A percentile compares a stretch with the other conserved stretches of the same genome.
Evolutionary conservation across 1,140 invertebrate species (phyloP).

Genomic region (Bombus sibiricus): DNA sequence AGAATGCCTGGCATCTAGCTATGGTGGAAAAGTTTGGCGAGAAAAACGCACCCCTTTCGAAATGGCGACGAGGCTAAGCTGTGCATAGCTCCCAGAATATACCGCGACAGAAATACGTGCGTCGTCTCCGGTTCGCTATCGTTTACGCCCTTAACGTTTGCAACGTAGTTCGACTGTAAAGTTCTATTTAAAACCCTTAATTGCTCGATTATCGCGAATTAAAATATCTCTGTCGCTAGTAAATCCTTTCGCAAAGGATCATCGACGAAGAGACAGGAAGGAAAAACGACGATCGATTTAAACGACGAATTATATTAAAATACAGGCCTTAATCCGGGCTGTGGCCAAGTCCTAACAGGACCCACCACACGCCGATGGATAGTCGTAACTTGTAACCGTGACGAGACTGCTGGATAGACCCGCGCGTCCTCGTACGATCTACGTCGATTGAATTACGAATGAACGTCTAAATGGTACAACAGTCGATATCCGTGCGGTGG

Average conservation of each 20-base stretch:
- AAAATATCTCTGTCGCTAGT: no score
- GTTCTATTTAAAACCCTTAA: background rate
- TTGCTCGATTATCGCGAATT: background rate
- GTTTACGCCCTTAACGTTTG: conserved; percentile 54
- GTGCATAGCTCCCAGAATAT: conserved; percentile 71
- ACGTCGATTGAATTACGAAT: conserved; percentile 72
- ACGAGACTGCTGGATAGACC: conserved; percentile 54
- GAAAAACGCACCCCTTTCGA: conserved; percentile 56
- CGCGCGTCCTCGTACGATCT: conserved; percentile 51
- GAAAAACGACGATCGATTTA: background rate
- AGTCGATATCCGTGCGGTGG: conserved; percentile 55
- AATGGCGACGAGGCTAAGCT: conserved; percentile 29
- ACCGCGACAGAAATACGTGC: conserved; percentile 68
- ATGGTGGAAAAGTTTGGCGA: conserved; percentile 38
- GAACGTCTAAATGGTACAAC: conserved; percentile 60
- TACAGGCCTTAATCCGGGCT: conserved; percentile 35
- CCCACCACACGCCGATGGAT: conserved; percentile 55
- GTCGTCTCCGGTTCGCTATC: conserved; percentile 49
- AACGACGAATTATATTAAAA: background rate
- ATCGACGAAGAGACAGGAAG: background rate
- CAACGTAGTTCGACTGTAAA: conserved; percentile 32
- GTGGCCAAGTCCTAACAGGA: conserved; percentile 39
- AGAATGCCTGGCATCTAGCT: background rate
- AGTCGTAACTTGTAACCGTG: conserved; percentile 61
- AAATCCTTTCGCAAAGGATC: background rate